Evolutionary conservation across 2,113 vertebrate species (phyloP), one percentile per base, ranked within the genome.

Genomic region (Platysteira castanea): DNA sequence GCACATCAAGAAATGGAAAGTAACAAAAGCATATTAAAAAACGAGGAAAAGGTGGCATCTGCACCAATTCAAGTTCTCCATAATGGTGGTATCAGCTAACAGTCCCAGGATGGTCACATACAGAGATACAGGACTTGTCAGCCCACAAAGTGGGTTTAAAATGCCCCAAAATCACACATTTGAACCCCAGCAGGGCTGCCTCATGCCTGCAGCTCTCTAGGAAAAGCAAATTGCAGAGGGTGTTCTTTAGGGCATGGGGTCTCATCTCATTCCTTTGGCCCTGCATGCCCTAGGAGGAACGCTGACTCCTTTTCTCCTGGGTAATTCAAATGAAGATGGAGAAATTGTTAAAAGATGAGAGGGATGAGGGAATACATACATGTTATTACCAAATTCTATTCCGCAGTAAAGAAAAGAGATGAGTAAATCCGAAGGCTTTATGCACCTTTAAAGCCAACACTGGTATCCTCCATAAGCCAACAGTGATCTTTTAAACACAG

Each of bases 361-460:
- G 30, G n/a, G 39, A 37, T 15, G 41, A 14, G 4, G 7, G 6
- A 84, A 46, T 56, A 76, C 64, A 80, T 27, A 67, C 0, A 0
- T 37, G 30, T 87, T 90, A 87, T 84, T 73, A 53, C 26, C 12
- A 7, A 77, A 78, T 26, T 63, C 31, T 39, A 9, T 42, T 83
- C 9, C 33, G 63, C 11, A 44, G 46, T 31, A 77, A 64, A 91
- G 46, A 79, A 95, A 90, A 65, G 52, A 63, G 39, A 91, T 44
- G 4, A 67, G 84, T 73, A 93, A 93, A 91, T 67, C 41, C 46
- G 73, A 94, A 94, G 56, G 54, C 89, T 95, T 97, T 96, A 94
- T 56, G 67, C 64, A 86, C 91, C 53, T 76, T 93, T 91, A 96
- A 94, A 89, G 75, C 54, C 88, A 84, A 63, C 9, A 15, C 47